These are phyloP conservation scores for Proctacanthus coquilletti DNA, from an alignment of 1,140 invertebrate species.

Conservation along the genomic window DNA sequence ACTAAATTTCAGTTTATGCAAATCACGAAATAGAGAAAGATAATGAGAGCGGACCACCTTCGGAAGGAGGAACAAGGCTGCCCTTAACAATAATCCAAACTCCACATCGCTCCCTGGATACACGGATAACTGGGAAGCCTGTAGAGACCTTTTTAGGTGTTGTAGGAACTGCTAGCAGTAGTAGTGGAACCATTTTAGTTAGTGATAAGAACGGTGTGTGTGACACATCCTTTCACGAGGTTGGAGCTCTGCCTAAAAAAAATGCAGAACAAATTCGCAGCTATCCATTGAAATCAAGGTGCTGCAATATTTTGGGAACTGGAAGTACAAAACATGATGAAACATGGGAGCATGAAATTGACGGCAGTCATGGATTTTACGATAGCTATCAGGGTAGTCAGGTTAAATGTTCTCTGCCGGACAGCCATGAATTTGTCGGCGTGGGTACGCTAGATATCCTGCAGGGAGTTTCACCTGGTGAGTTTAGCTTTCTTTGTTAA, in stretches of 20 bases:
- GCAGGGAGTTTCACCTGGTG: slow-evolving; percentile 24
- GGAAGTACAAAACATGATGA: neutral
- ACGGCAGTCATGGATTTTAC: too few relatives aligned
- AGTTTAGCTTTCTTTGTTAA: slow-evolving; percentile 4
- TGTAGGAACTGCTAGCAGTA: too few relatives aligned
- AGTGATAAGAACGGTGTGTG: too few relatives aligned
- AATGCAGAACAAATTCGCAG: neutral
- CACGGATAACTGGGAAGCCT: slow-evolving; percentile 13
- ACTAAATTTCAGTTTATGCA: slow-evolving; percentile 19
- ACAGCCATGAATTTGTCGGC: slow-evolving; percentile 17
- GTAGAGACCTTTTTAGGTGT: slow-evolving; percentile 3
- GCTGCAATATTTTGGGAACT: neutral
- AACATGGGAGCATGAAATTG: too few relatives aligned
- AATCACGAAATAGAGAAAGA: slow-evolving; percentile 29
- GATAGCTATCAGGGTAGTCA: too few relatives aligned
- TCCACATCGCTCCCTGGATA: neutral
- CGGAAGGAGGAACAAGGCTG: slow-evolving; percentile 14
- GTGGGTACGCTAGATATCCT: slow-evolving; percentile 26
- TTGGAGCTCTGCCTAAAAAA: too few relatives aligned
- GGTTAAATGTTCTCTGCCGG: neutral
- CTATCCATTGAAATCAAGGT: neutral
- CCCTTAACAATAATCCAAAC: slow-evolving; percentile 24
- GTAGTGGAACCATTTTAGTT: too few relatives aligned
- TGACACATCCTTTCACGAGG: too few relatives aligned
- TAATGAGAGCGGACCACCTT: slow-evolving; percentile 15